A percentile compares a stretch with the other conserved stretches of the same genome.
Conservation (phyloP, 2,113 vertebrate genomes). For the Calyptommatus sinebrachiatus region DNA sequence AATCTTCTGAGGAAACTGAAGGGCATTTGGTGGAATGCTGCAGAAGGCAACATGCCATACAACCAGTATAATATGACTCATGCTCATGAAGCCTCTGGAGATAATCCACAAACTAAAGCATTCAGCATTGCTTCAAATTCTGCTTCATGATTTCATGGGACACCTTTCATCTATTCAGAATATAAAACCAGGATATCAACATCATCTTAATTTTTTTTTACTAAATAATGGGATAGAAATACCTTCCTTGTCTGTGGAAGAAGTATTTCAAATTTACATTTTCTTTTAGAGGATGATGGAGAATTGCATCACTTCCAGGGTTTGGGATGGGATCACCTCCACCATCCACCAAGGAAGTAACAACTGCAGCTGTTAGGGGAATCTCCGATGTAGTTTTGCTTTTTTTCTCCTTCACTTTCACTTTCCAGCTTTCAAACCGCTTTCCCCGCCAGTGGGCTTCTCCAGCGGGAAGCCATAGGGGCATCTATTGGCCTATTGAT, state of each 20-base stretch:
- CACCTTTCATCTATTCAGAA: conserved; percentile 28
- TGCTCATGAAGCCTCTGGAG: conserved; percentile 22
- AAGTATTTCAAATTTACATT: neutral
- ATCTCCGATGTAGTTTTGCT: too few species aligned
- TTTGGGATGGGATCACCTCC: too few species aligned
- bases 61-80: conserved; percentile 28
- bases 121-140: conserved; percentile 33
- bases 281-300: too few species aligned
- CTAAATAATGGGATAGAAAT: conserved; percentile 1
- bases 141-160: conserved; percentile 34
- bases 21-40: conserved; percentile 42
- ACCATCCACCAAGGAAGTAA: too few species aligned
- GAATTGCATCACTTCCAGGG: too few species aligned
- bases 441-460: too few species aligned
- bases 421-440: too few species aligned
- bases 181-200: conserved; percentile 9
- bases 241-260: neutral
- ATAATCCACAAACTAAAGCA: conserved; percentile 52
- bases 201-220: conserved; percentile 29
- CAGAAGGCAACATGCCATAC: conserved; percentile 38
- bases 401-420: too few species aligned
- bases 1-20: conserved; percentile 57
- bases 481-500: too few species aligned
- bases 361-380: too few species aligned
- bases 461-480: too few species aligned